phyloP scores from a whole-genome alignment of 1,140 invertebrate species.

The Hormaphis cornu region DNA sequence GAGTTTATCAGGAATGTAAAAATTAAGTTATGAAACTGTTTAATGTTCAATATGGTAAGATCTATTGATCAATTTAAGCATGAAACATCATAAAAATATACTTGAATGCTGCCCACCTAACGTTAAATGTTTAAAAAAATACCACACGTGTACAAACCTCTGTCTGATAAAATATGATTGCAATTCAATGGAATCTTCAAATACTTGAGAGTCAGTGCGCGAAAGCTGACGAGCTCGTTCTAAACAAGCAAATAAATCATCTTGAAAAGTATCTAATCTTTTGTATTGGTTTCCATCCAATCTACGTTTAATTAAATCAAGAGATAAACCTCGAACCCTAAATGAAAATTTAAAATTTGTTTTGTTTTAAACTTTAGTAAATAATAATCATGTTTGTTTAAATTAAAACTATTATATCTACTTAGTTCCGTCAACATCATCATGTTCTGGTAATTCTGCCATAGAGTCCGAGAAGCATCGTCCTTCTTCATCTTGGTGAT shows the following conservation, averaged over 20 bases:
- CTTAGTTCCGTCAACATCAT: conserved; percentile 63
- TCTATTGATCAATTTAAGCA: too few relatives aligned
- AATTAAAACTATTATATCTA: conserved; percentile 39
- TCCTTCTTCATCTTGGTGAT: conserved; percentile 92
- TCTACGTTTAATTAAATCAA: conserved; percentile 75
- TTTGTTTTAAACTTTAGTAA: neutral
- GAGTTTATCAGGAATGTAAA: too few relatives aligned
- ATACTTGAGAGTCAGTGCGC: conserved; percentile 83
- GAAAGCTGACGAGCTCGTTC: conserved; percentile 78
- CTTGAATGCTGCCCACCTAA: neutral
- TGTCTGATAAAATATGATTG: conserved; percentile 84
- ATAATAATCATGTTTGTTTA: neutral
- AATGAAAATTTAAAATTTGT: conserved; percentile 35
- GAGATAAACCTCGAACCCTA: conserved; percentile 65
- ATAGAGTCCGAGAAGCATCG: conserved; percentile 93
- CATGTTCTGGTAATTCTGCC: conserved; percentile 83
- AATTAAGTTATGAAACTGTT: too few relatives aligned
- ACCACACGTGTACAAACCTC: conserved; percentile 38
- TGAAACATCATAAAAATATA: conserved; percentile 27
- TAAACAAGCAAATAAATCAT: conserved; percentile 90
- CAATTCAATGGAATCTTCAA: conserved; percentile 89
- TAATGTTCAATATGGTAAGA: too few relatives aligned
- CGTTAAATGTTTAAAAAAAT: neutral
- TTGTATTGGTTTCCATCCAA: conserved; percentile 82
- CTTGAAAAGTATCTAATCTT: conserved; percentile 88